phyloP scores from a whole-genome alignment of 2,113 vertebrate genomes.

The Gallinago paraguaiae region DNA sequence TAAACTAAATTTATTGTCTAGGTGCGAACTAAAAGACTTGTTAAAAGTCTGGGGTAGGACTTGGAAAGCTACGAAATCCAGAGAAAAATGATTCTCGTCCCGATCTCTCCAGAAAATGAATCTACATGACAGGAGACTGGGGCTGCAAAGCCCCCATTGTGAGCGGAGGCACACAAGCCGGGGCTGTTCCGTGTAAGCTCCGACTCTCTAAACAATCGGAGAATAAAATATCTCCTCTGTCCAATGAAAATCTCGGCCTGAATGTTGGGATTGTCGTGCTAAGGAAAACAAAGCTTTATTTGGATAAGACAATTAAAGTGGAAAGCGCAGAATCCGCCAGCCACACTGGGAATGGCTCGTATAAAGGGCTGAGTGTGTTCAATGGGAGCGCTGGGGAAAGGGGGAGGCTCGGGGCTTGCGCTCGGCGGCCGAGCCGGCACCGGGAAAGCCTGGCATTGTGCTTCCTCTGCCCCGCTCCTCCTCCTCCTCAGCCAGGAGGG shows the following conservation, averaged over 20 bases:
- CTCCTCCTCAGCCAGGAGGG: neutral
- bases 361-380: slow-evolving; percentile 47
- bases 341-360: slow-evolving; percentile 52
- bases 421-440: neutral
- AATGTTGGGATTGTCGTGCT: slow-evolving; percentile 63
- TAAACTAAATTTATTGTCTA: slow-evolving; percentile 85
- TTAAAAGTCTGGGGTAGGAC: slow-evolving; percentile 49
- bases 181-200: slow-evolving; percentile 41
- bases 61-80: slow-evolving; percentile 49
- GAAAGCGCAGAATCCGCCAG: slow-evolving; percentile 45
- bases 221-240: slow-evolving; percentile 62
- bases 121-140: neutral
- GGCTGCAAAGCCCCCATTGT: slow-evolving; percentile 39
- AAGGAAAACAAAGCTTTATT: slow-evolving; percentile 72
- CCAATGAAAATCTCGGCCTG: slow-evolving; percentile 42
- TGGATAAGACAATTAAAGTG: slow-evolving; percentile 65
- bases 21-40: slow-evolving; percentile 75
- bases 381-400: slow-evolving; percentile 16
- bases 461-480: neutral
- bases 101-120: neutral
- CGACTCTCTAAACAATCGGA: slow-evolving; percentile 47
- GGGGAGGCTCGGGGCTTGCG: slow-evolving; percentile 16
- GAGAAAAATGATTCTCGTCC: slow-evolving; percentile 1
- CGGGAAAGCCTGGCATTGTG: slow-evolving; percentile 10
- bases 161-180: neutral